Evolutionary conservation across 2,113 vertebrate species (phyloP).

Genomic region (Gopherus evgoodei): DNA sequence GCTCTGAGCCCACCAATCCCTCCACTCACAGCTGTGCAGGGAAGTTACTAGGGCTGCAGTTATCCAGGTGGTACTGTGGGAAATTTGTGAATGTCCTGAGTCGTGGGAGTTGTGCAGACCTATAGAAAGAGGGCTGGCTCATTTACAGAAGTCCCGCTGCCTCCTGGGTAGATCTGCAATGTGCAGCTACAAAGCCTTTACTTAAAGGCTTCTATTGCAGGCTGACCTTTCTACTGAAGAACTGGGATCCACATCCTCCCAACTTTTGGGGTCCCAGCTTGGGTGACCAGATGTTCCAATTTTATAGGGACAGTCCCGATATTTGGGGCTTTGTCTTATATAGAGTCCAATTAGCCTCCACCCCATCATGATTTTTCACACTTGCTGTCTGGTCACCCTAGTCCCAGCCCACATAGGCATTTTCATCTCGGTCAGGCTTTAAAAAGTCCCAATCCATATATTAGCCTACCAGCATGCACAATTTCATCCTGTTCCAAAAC

Average conservation of each 20-base stretch:
- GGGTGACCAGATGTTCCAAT: too few species aligned
- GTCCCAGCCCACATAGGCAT: fast-evolving
- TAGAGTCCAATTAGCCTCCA: too few species aligned
- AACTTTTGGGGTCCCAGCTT: not conserved
- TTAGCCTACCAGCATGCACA: not conserved
- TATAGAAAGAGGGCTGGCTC: not conserved
- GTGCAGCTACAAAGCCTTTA: not conserved
- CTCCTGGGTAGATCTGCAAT: not conserved
- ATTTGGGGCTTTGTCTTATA: too few species aligned
- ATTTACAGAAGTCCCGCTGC: not conserved
- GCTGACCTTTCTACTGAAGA: not conserved
- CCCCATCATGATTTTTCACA: too few species aligned
- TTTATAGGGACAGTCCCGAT: too few species aligned
- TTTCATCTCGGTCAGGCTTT: not conserved
- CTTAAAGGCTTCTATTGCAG: not conserved
- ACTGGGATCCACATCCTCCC: not conserved
- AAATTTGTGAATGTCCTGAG: slow-evolving; percentile 35
- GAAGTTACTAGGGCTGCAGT: slow-evolving; percentile 49
- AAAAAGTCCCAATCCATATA: not conserved
- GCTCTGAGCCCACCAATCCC: slow-evolving; percentile 52
- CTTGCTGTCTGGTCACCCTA: too few species aligned
- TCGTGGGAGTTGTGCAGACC: not conserved
- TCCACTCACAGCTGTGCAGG: slow-evolving; percentile 67
- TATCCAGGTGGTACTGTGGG: not conserved
- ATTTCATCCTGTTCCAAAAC: not conserved